These are phyloP conservation scores for Sinocyclocheilus grahami DNA, from an alignment of 2,113 vertebrate genomes.

Conservation along the genomic window DNA sequence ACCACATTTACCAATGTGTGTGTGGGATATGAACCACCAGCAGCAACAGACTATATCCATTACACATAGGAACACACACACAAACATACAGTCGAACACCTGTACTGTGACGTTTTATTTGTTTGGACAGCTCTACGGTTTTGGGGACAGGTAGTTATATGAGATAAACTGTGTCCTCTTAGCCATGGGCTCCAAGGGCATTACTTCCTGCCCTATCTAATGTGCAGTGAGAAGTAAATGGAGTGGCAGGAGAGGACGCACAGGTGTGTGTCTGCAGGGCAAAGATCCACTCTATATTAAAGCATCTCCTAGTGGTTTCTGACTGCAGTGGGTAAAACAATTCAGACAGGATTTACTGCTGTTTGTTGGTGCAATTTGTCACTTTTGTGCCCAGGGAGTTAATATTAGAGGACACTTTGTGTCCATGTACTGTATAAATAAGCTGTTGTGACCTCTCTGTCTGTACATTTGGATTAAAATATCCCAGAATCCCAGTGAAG, in stretches of 20 bases:
- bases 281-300: slow-evolving; percentile 45
- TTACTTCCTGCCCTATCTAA: slow-evolving; percentile 60
- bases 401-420: slow-evolving; percentile 9
- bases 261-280: slow-evolving; percentile 58
- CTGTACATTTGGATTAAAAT: slow-evolving; percentile 6
- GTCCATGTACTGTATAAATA: slow-evolving; percentile 20
- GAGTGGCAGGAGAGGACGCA: slow-evolving; percentile 44
- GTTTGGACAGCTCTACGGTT: slow-evolving; percentile 56
- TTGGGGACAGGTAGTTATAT: slow-evolving; percentile 62
- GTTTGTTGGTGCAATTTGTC: slow-evolving; percentile 25
- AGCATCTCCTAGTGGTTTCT: slow-evolving; percentile 50
- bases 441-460: not conserved
- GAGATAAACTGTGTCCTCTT: slow-evolving; percentile 63
- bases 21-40: not conserved
- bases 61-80: slow-evolving; percentile 33
- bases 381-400: slow-evolving; percentile 7
- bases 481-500: not conserved
- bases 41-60: slow-evolving; percentile 23
- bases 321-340: slow-evolving; percentile 46
- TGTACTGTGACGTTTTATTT: slow-evolving; percentile 57
- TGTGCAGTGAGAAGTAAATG: slow-evolving; percentile 57
- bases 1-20: not conserved
- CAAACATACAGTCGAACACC: slow-evolving; percentile 35
- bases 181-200: slow-evolving; percentile 55
- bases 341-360: not conserved